Evolutionary conservation across 2,113 vertebrate species (phyloP), one percentile per base, ranked within the genome.

Genomic region (Corydoras maculifer): DNA sequence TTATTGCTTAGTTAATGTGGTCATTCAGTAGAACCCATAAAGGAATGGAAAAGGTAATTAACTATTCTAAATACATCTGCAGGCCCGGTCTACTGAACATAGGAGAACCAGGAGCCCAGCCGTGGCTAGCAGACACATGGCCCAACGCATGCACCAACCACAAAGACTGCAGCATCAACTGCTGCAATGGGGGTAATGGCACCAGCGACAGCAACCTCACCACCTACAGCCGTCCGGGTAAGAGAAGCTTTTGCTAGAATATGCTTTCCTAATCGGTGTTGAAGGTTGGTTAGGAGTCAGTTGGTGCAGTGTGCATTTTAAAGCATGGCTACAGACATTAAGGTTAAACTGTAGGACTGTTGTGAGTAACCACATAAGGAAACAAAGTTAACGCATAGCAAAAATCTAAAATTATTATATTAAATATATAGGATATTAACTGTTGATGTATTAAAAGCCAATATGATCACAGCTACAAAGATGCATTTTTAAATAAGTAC

Each of bases 41-140:
- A 43, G 4, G 35, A 43, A 2, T 43, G 35, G 4, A 8, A 43
- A 43, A 43, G 1, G 7, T 43, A 43, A 43, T 43, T 43, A 43
- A 43, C 4, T 43, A 43, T 43, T 43, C 4, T 43, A 43, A 43
- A 43, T 8, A 43, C 4, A 43, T 8, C 70, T 58, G 43, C 85
- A 99, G 97, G 84, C 96, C 97, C 58, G 97, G 97, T 73, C 90
- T 99, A 78, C 89, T 99, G 64, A 99, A 99, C 90, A 98, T 99
- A 65, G 92, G 92, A 35, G 96, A 98, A 75, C 88, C 95, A 0
- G 90, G 93, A 58, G 80, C 92, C 12, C 97, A 99, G 80, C 96
- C 96, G 0, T 99, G 97, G 97, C 86, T 99, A 70, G 97, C 97
- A 10, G 97, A 99, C 84, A 98, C 97, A 0, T 99, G 97, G 97